Evolutionary conservation across 2,888 invertebrate genomes (phyloP).

Genomic region (Schizotus pectinicornis): DNA sequence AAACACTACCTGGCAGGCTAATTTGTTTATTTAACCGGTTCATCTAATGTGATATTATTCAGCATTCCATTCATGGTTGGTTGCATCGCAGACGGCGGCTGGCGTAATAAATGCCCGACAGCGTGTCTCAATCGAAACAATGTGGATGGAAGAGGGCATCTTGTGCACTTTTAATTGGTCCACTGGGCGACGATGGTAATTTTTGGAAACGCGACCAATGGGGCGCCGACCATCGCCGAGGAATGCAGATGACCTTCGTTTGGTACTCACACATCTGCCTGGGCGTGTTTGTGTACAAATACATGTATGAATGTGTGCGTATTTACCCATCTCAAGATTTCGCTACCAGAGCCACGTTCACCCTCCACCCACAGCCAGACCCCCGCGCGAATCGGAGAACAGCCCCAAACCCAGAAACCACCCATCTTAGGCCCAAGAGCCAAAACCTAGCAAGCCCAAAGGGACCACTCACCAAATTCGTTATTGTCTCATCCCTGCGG

Average conservation of each 20-base stretch:
- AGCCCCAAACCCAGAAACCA: too few relatives aligned
- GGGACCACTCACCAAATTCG: too few relatives aligned
- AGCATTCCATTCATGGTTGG: slow-evolving; percentile 45
- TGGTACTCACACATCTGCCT: slow-evolving; percentile 16
- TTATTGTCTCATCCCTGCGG: too few relatives aligned
- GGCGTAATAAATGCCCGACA: slow-evolving; percentile 21
- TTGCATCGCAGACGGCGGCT: slow-evolving; percentile 25
- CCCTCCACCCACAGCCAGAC: neutral
- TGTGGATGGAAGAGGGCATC: too few relatives aligned
- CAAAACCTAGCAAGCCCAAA: too few relatives aligned
- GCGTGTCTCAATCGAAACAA: slow-evolving; percentile 5
- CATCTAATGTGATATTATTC: slow-evolving; percentile 40
- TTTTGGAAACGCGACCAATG: neutral
- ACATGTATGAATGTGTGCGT: slow-evolving; percentile 14
- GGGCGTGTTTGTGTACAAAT: slow-evolving; percentile 24
- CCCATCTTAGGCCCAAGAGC: too few relatives aligned
- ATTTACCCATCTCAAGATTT: slow-evolving; percentile 19
- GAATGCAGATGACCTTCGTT: slow-evolving; percentile 52
- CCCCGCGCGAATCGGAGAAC: too few relatives aligned
- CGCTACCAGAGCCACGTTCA: slow-evolving; percentile 26
- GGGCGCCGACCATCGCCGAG: slow-evolving; percentile 45
- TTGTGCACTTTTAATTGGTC: too few relatives aligned
- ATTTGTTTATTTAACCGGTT: slow-evolving; percentile 36
- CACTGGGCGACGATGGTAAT: neutral
- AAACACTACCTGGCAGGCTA: slow-evolving; percentile 29